Percentiles rank a stretch among this genome's conserved stretches.
phyloP scores from a whole-genome alignment of 2,113 vertebrate genomes.

The Phrynosoma platyrhinos region DNA sequence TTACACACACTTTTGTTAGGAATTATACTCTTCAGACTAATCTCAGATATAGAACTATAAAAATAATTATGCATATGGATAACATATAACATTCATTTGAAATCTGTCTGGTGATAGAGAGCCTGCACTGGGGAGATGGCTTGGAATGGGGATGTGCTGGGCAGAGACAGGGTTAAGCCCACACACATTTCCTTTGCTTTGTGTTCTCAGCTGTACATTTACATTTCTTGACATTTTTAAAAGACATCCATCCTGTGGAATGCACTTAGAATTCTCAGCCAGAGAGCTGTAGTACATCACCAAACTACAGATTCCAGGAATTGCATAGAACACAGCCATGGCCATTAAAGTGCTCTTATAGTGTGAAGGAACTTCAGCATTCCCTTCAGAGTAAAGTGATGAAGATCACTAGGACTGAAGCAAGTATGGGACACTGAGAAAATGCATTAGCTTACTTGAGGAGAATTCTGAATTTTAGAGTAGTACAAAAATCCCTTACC shows the following conservation, averaged over 20 bases:
- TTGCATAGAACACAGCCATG: too few species aligned
- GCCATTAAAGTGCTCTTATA: too few species aligned
- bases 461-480: background rate
- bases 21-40: background rate
- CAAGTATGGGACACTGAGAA: background rate
- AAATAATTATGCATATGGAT: background rate
- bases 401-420: background rate
- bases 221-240: too few species aligned
- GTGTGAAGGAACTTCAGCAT: too few species aligned
- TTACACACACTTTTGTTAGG: background rate
- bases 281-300: too few species aligned
- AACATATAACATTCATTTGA: background rate
- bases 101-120: background rate
- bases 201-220: background rate
- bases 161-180: background rate
- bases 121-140: too few species aligned
- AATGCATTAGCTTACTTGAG: too few species aligned
- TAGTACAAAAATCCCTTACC: background rate
- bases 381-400: background rate
- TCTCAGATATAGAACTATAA: background rate
- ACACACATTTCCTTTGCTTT: background rate
- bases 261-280: too few species aligned
- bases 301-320: too few species aligned
- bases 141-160: background rate
- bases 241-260: background rate